These are phyloP conservation scores for Drosophila pachea DNA, from an alignment of 1,140 invertebrate genomes.

Conservation along the genomic window DNA sequence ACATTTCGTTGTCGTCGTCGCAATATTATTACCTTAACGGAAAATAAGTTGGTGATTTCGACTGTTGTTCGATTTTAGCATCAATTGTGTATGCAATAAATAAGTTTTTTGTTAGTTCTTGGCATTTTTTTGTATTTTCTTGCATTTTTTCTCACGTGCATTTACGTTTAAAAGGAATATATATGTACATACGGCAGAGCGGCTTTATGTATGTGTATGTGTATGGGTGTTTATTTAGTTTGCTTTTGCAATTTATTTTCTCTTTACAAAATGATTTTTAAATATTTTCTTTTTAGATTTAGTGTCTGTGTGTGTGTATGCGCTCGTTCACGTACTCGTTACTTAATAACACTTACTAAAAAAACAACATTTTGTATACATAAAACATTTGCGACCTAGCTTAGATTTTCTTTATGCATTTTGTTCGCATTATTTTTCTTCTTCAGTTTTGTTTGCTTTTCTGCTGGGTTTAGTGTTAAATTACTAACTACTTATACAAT, in stretches of 20 bases:
- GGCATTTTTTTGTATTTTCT: constrained; percentile 5
- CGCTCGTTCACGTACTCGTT: constrained; percentile 49
- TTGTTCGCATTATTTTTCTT: constrained; percentile 20
- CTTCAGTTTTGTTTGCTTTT: constrained; percentile 21
- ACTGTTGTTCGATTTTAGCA: constrained; percentile 22
- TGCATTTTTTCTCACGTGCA: constrained; percentile 34
- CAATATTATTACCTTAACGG: constrained; percentile 16
- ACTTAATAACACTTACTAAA: constrained; percentile 72
- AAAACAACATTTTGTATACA: constrained; percentile 65
- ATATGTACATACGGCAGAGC: constrained; percentile 37
- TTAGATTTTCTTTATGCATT: not conserved
- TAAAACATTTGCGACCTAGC: constrained; percentile 48
- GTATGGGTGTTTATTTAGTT: constrained; percentile 22
- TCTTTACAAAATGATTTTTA: constrained; percentile 12
- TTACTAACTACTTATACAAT: constrained; percentile 79
- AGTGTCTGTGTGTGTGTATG: constrained; percentile 4
- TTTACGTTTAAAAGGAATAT: constrained; percentile 46
- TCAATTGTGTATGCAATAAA: constrained; percentile 9
- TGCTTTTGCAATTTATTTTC: constrained; percentile 22
- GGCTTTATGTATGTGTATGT: constrained; percentile 22
- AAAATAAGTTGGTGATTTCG: too few relatives aligned
- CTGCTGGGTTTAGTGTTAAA: constrained; percentile 64
- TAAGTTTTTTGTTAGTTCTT: constrained; percentile 19
- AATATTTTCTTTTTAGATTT: constrained; percentile 30
- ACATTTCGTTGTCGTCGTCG: constrained; percentile 45